Evolutionary conservation across 2,888 invertebrate genomes (phyloP).

Genomic region (Zele albiditarsus): DNA sequence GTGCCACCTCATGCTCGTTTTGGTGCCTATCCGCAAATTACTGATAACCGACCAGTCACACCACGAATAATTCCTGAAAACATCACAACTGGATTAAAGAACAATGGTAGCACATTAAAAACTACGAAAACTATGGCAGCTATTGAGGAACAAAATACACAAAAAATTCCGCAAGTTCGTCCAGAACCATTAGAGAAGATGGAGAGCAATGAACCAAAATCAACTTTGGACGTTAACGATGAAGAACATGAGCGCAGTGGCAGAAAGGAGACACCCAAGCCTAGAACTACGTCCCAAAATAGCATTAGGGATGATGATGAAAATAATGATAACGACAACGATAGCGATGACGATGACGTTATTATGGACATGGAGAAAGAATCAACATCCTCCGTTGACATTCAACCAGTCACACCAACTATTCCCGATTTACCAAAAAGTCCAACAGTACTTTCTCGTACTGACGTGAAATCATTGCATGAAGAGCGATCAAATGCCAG

Average conservation of each 20-base stretch:
- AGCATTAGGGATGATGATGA: slow-evolving; percentile 34
- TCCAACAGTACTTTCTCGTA: slow-evolving; percentile 17
- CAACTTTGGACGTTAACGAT: slow-evolving; percentile 17
- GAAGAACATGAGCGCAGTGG: slow-evolving; percentile 30
- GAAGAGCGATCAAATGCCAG: slow-evolving; percentile 42
- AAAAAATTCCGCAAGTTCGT: slow-evolving; percentile 44
- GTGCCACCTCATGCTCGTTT: slow-evolving; percentile 27
- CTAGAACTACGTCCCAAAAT: slow-evolving; percentile 29
- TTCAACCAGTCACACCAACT: slow-evolving; percentile 19
- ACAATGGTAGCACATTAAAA: slow-evolving; percentile 26
- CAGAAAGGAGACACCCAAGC: slow-evolving; percentile 17
- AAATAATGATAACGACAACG: slow-evolving; percentile 48
- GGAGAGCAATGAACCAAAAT: slow-evolving; percentile 53
- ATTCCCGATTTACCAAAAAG: not conserved
- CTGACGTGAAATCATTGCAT: slow-evolving; percentile 22
- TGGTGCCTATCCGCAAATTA: slow-evolving; percentile 24
- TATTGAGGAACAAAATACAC: slow-evolving; percentile 41
- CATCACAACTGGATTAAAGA: slow-evolving; percentile 37
- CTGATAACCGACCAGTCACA: slow-evolving; percentile 29
- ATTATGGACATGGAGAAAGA: slow-evolving; percentile 56
- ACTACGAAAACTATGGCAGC: slow-evolving; percentile 40
- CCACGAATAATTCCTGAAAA: slow-evolving; percentile 41
- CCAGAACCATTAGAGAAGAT: slow-evolving; percentile 57
- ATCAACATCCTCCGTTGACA: slow-evolving; percentile 13
- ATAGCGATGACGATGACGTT: slow-evolving; percentile 61